Evolutionary conservation across 2,797 vertebrate genomes (phyloP), one percentile per base, ranked within the genome.

Genomic region (Iguana delicatissima): DNA sequence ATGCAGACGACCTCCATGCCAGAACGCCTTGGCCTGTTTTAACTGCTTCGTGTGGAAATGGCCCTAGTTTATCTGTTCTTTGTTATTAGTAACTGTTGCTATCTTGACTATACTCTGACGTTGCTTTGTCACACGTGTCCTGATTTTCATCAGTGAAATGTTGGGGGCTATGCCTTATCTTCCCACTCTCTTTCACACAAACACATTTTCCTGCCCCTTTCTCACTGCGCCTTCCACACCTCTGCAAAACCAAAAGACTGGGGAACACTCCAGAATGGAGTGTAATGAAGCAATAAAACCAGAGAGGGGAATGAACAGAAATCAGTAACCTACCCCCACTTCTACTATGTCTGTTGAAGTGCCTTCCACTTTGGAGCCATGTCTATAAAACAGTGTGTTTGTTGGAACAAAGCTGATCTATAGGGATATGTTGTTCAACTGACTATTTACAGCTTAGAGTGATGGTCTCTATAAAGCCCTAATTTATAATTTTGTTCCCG

Each of bases 401-500:
- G 67, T 86, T 73, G 64, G 29, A 86, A 86, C 73, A 42, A 74
- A 86, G 46, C 35, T 29, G 12, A 74, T 89, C 42, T 50, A 76
- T 69, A 73, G 18, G 38, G 57, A 73, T n/a, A 3, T 7, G 50
- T 69, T 72, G 52, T 50, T 7, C 55, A 59, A 59, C 50, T 29
- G 7, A 2, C 67, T 85, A 86, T 62, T 85, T 80, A 59, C n/a
- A 72, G 55, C 84, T 80, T n/a, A 81, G 38, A 50, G 12, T 73
- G 59, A 89, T 62, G 59, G 29, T 64, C 32, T 52, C 62, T 38
- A 84, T 77, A 85, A 91, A 46, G 50, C 2, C 18, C 32, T 77
- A 50, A 0, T 89, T 90, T 85, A 87, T 22, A 24, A 0, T 55
- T 93, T 89, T 94, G 18, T 86, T 89, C 29, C 72, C n/a, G 93